Base-by-base conservation (phyloP, 2,113 vertebrate genomes). In the Stegostoma tigrinum region DNA sequence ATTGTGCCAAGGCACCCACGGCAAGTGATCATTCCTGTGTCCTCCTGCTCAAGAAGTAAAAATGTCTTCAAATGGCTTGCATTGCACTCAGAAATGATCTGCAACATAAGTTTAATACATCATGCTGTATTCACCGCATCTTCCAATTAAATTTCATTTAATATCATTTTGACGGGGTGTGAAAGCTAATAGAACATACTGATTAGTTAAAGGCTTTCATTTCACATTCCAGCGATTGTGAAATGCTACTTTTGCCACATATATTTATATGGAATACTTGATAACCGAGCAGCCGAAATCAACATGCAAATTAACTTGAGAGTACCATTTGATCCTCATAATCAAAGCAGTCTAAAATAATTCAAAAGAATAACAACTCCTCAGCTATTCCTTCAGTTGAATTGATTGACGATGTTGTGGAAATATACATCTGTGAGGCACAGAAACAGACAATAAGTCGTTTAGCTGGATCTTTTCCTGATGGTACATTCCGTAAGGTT, bases 141-240 rank as follows among this genome's bases (percentile, higher is more conserved):
- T 70, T 94, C 38, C 24, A 67, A 94, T 70, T 67, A 94, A 94
- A 70, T 94, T 94, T 30, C 3, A 8, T 94, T 94, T 70, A 66
- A 68, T 94, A 67, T 3, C 34, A 68, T 68, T 38, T 94, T 94
- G 64, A 94, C 5, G 10, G 66, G 3, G 87, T 34, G 34, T 64
- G 87, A 64, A 90, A 90, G 14, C 12, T 90, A 64, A 90, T 64
- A 64, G 61, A 55, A n/a, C 87, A 64, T 30, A 34, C 14, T 30
- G 34, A 64, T 12, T 17, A 90, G 34, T 61, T 90, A 90, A 90
- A 5, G 17, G 85, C 85, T 52, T 87, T 87, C 42, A 52, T 27
- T 52, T 42, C 21, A 24, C 7, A 27, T 64, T 14, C 34, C 34
- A n/a, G 61, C 30, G 19, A 64, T 61, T 24, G 17, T 17, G 61